Evolutionary conservation across 2,888 invertebrate species (phyloP).

Genomic region (Molanna angustata): DNA sequence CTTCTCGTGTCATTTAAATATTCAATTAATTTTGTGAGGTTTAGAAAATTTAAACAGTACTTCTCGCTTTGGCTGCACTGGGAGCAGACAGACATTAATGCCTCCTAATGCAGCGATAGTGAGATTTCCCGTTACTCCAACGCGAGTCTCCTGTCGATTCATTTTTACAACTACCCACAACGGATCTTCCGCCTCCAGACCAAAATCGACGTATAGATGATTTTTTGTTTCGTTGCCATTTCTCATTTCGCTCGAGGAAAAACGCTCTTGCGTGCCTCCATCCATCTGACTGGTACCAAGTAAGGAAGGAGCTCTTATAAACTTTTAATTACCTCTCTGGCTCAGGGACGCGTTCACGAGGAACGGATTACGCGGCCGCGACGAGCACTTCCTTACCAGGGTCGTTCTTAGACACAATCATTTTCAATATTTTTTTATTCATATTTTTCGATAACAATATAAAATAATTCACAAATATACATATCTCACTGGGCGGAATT

Average conservation of each 20-base stretch:
- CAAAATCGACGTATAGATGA: too few relatives aligned
- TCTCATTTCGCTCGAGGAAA: not conserved
- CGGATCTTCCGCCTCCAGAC: not conserved
- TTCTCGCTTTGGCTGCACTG: too few relatives aligned
- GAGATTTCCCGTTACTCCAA: not conserved
- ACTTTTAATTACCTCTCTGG: slow-evolving; percentile 30
- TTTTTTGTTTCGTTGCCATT: too few relatives aligned
- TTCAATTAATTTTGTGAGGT: too few relatives aligned
- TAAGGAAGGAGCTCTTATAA: slow-evolving; percentile 28
- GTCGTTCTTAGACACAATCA: too few relatives aligned
- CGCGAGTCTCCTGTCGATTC: not conserved
- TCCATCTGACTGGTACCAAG: slow-evolving; percentile 4
- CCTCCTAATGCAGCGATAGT: not conserved
- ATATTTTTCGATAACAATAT: too few relatives aligned
- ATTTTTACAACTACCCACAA: not conserved
- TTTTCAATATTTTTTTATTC: too few relatives aligned
- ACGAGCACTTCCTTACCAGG: not conserved
- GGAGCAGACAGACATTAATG: too few relatives aligned
- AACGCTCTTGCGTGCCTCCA: not conserved
- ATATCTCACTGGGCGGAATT: too few relatives aligned
- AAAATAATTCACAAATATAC: too few relatives aligned
- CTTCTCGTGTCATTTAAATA: too few relatives aligned
- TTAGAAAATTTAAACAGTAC: too few relatives aligned
- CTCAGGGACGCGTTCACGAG: slow-evolving; percentile 30
- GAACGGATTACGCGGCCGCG: slow-evolving; percentile 29